Percentiles rank a stretch among this genome's conserved stretches.
phyloP scores from a whole-genome alignment of 2,113 vertebrate species.

The Eurypyga helias region DNA sequence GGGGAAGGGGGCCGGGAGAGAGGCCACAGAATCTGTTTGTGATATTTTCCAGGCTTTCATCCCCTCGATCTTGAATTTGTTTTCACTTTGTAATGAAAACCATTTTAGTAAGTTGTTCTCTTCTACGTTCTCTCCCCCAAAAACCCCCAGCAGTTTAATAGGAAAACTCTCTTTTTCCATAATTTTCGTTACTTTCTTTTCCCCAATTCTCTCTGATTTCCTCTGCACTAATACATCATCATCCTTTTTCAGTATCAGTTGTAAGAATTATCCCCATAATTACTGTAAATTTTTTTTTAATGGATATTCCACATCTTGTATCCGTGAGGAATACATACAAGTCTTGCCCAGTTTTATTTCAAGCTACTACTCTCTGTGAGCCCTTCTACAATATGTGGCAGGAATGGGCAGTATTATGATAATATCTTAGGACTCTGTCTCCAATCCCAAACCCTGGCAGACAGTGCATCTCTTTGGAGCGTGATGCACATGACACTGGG shows the following conservation, averaged over 20 bases:
- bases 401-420: not conserved
- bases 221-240: not conserved
- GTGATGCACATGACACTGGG: not conserved
- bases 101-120: conserved; percentile 24
- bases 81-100: conserved; percentile 51
- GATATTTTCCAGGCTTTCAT: conserved; percentile 61
- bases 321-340: not conserved
- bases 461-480: not conserved
- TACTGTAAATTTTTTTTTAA: not conserved
- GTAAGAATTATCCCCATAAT: not conserved
- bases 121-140: not conserved
- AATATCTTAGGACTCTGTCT: not conserved
- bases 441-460: not conserved
- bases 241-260: not conserved
- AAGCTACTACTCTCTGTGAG: not conserved
- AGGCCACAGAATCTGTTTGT: not conserved
- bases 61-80: conserved; percentile 22
- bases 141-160: not conserved
- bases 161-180: conserved; percentile 32
- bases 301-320: not conserved
- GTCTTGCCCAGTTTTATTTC: not conserved
- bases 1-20: no score
- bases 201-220: not conserved
- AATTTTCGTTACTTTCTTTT: not conserved
- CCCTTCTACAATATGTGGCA: not conserved